These are phyloP conservation scores for Orthosia gothica DNA, from an alignment of 2,888 invertebrate genomes.

Conservation along the genomic window DNA sequence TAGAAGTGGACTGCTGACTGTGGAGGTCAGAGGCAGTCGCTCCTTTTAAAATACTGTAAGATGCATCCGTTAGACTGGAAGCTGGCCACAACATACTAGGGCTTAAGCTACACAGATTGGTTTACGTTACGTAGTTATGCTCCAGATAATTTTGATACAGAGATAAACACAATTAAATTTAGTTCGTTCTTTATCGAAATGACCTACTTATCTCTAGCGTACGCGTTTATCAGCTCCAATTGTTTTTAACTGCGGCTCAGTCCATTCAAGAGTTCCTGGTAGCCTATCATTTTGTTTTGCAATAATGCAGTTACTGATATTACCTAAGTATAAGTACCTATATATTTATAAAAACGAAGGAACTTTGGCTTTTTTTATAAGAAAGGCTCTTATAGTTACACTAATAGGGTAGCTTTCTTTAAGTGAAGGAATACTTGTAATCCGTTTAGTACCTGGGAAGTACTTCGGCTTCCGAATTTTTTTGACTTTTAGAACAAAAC, in stretches of 20 bases:
- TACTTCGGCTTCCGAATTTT: too few species aligned
- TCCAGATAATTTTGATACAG: not conserved
- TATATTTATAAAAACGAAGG: too few species aligned
- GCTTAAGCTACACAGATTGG: not conserved
- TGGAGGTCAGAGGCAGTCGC: not conserved
- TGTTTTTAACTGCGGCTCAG: slow-evolving; percentile 24
- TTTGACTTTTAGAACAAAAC: too few species aligned
- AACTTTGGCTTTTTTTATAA: too few species aligned
- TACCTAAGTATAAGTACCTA: too few species aligned
- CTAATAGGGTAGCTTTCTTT: too few species aligned
- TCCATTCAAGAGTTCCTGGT: slow-evolving; percentile 43
- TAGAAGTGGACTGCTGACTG: not conserved
- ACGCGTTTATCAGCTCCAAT: slow-evolving; percentile 22
- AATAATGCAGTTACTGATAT: slow-evolving; percentile 6
- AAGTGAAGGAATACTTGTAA: too few species aligned
- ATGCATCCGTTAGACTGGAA: not conserved
- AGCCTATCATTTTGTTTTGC: slow-evolving; percentile 23
- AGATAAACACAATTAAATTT: slow-evolving; percentile 17
- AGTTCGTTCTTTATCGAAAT: slow-evolving; percentile 32
- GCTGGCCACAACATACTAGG: too few species aligned
- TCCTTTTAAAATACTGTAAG: not conserved
- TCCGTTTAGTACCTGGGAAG: too few species aligned
- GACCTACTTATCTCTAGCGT: slow-evolving; percentile 35
- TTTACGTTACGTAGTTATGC: not conserved
- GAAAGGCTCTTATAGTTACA: too few species aligned